These are phyloP conservation scores for Adelphocoris suturalis DNA, from an alignment of 2,888 invertebrate species.

Conservation along the genomic window DNA sequence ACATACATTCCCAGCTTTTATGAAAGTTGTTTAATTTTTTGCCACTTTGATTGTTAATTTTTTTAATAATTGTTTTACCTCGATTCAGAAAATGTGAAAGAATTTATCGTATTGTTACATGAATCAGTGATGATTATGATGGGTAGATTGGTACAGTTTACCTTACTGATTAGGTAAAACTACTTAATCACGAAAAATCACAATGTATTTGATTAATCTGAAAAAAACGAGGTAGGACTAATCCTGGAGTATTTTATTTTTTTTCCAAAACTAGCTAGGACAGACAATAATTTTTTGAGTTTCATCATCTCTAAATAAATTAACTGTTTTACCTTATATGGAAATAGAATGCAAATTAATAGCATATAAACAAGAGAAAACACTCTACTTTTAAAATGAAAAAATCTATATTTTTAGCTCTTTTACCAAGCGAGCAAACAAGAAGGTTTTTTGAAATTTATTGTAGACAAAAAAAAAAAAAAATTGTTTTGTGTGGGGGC, in stretches of 20 bases:
- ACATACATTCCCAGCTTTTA: too few species aligned
- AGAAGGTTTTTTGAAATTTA: not conserved
- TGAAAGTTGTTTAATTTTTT: too few species aligned
- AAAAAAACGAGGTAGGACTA: too few species aligned
- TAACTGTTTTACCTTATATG: not conserved
- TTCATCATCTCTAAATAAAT: not conserved
- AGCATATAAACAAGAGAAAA: not conserved
- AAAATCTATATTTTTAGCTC: slow-evolving; percentile 14
- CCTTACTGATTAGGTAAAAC: too few species aligned
- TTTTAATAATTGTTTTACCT: too few species aligned
- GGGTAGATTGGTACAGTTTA: too few species aligned
- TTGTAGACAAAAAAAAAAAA: not conserved
- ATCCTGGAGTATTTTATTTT: not conserved
- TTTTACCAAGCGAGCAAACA: not conserved
- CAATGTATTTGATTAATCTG: too few species aligned
- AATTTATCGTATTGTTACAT: too few species aligned
- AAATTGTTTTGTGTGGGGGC: not conserved
- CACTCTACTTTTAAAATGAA: slow-evolving; percentile 5
- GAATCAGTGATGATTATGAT: too few species aligned
- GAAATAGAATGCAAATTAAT: not conserved
- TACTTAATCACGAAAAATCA: too few species aligned
- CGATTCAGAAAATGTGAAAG: too few species aligned
- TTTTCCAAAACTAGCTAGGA: not conserved
- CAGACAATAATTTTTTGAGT: slow-evolving; percentile 35
- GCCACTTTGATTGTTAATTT: too few species aligned